Conservation (phyloP, 2,797 vertebrate genomes). For the Cuniculus paca region DNA sequence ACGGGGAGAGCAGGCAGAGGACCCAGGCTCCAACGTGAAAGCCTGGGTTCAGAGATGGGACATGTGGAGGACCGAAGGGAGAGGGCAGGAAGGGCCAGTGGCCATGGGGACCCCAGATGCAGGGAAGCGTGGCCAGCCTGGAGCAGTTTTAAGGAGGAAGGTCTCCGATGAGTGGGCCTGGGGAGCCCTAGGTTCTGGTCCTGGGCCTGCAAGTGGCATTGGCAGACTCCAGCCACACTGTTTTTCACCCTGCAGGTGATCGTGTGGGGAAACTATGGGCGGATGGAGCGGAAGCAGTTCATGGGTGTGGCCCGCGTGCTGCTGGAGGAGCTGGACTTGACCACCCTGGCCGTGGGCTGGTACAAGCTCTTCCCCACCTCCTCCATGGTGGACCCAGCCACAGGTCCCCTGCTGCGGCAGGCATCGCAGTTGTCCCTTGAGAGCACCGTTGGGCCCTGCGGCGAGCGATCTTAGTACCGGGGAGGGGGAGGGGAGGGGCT, state of each 20-base stretch:
- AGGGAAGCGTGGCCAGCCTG: not conserved
- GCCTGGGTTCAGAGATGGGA: not conserved
- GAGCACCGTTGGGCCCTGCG: constrained; percentile 98
- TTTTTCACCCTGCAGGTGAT: constrained; percentile 92
- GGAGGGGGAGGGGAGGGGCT: constrained; percentile 80
- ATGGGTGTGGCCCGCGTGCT: constrained; percentile 99
- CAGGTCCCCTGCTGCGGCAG: constrained; percentile 97
- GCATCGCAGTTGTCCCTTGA: constrained; percentile 99
- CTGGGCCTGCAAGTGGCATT: not conserved
- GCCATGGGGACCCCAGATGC: not conserved
- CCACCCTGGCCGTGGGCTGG: constrained; percentile 97
- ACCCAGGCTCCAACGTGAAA: not conserved
- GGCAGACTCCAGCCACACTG: not conserved
- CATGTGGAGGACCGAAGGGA: not conserved
- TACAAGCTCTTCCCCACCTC: constrained; percentile 99
- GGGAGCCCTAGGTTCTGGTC: not conserved
- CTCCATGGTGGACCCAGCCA: constrained; percentile 98
- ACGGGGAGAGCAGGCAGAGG: not conserved
- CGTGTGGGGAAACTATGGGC: constrained; percentile 99
- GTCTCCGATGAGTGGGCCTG: not conserved
- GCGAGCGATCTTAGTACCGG: constrained; percentile 95
- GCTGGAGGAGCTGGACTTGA: constrained; percentile 99
- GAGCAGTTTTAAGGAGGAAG: not conserved
- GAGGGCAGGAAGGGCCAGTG: not conserved
- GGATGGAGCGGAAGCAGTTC: constrained; percentile 99